Conservation (phyloP, 1,140 invertebrate species). For the Philaenus spumarius region DNA sequence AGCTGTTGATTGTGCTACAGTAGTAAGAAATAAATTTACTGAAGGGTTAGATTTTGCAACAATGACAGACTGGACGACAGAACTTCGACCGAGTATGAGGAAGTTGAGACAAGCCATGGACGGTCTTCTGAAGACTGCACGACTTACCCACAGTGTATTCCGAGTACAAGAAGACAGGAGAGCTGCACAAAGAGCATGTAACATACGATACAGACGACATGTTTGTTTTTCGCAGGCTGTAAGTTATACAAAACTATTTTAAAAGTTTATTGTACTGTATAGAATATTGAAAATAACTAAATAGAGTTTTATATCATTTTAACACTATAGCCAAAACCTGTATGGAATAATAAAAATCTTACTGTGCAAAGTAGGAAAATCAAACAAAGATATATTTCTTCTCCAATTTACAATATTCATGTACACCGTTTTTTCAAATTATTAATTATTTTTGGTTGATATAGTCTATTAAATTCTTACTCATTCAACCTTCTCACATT, state of each 20-base stretch:
- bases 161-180: conserved; percentile 68
- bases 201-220: conserved; percentile 67
- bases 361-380: too few species aligned
- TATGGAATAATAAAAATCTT: too few species aligned
- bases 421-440: too few species aligned
- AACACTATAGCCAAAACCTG: too few species aligned
- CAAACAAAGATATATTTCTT: too few species aligned
- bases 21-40: conserved; percentile 61
- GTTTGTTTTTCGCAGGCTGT: conserved; percentile 91
- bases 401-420: too few species aligned
- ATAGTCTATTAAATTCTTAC: too few species aligned
- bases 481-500: too few species aligned
- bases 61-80: conserved; percentile 65
- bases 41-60: conserved; percentile 57
- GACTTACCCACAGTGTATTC: conserved; percentile 82
- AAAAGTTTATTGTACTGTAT: background rate
- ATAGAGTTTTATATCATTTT: too few species aligned
- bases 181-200: conserved; percentile 53
- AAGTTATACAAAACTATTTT: conserved; percentile 36
- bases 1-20: conserved; percentile 34
- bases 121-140: conserved; percentile 69
- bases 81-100: conserved; percentile 69
- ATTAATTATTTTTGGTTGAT: too few species aligned
- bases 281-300: background rate
- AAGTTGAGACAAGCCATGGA: conserved; percentile 77